Percentiles rank a stretch among this genome's conserved stretches.
Conservation (phyloP, 2,888 invertebrate species). For the Dromius quadrimaculatus region DNA sequence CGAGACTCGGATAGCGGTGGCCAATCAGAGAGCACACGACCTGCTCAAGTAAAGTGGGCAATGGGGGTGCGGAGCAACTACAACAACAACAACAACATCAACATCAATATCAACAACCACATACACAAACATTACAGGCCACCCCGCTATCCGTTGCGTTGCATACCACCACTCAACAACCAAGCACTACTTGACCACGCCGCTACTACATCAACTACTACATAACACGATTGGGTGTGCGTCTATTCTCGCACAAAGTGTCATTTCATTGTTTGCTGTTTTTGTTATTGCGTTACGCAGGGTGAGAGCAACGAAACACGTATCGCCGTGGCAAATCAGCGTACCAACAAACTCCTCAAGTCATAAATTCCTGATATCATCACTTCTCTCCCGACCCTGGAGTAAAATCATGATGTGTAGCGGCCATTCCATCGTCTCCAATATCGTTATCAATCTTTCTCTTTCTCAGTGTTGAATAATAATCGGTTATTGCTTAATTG, state of each 20-base stretch:
- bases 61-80: constrained; percentile 49
- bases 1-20: constrained; percentile 95
- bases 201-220: constrained; percentile 62
- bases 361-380: constrained; percentile 64
- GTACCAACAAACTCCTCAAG: constrained; percentile 96
- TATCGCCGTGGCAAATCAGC: constrained; percentile 96
- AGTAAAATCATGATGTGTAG: constrained; percentile 41
- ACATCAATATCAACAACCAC: constrained; percentile 62
- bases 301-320: constrained; percentile 95
- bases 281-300: constrained; percentile 67
- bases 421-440: constrained; percentile 40
- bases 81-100: constrained; percentile 60
- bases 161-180: constrained; percentile 41
- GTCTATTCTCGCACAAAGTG: constrained; percentile 21
- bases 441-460: constrained; percentile 38
- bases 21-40: constrained; percentile 97
- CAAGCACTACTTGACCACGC: constrained; percentile 57
- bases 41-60: constrained; percentile 84
- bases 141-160: constrained; percentile 45
- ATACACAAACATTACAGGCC: constrained; percentile 55
- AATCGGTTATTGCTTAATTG: constrained; percentile 25
- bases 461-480: constrained; percentile 45
- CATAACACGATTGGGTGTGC: constrained; percentile 18
- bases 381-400: constrained; percentile 19
- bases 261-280: constrained; percentile 55